Evolutionary conservation across 1,140 invertebrate genomes (phyloP), one percentile per base, ranked within the genome.

Genomic region (Leptinotarsa lineolata): DNA sequence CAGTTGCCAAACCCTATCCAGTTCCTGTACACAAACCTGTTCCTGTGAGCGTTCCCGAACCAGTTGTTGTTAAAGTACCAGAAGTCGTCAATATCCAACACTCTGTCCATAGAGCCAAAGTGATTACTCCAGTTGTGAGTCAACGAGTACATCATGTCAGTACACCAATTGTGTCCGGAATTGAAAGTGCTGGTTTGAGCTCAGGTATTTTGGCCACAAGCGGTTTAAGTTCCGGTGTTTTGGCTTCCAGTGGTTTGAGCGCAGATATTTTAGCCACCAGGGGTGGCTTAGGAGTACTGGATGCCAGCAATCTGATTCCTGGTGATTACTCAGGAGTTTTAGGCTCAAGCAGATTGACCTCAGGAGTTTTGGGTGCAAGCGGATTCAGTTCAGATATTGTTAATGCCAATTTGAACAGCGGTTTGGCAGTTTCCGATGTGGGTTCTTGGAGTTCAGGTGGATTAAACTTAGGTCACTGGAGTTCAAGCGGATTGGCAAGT

Each of bases 1-100:
- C 72, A 65, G 80, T 82, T 13, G 74, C 78, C 22, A 75, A 78
- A 73, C 82, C 81, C 3, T 80, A 80, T 64, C 79, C 81, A 16
- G 82, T 84, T 12, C 73, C 77, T n/a, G 73, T 80, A n/a, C 73
- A 77, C 58, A 79, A 73, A 24, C 78, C 78, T 12, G 78, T 78
- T n/a, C 71, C 78, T 64, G 79, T 81, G 22, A 44, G 68, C 18
- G 79, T 81, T 21, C 80, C 79, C 6, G 76, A 77, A 18, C 74
- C 77, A 48, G 75, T 80, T 21, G 72, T 67, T 54, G 80, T 80
- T 20, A 74, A 77, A 30, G 61, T 80, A 13, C 77, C 79, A 39
- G 76, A 71, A 63, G 30, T 71, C 13, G 5, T 48, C 18, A 68
- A 68, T 16, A 45, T 68, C 16, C 67, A 68, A n/a, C 67, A 58